phyloP scores from a whole-genome alignment of 2,888 invertebrate genomes.

The Chymomyza fuscimana region DNA sequence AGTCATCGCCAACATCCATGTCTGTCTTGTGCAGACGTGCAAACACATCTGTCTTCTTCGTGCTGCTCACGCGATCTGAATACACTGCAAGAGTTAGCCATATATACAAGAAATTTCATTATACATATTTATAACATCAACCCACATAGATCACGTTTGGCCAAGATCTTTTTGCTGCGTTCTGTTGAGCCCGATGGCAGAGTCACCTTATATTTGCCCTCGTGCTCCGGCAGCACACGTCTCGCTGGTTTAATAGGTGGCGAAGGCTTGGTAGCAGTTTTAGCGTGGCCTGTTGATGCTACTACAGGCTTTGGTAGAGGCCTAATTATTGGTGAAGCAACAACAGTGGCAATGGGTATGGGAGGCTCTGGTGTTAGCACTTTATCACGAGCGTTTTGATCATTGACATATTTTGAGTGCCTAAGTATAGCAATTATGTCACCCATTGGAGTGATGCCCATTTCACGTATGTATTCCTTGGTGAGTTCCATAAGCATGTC shows the following conservation, averaged over 20 bases:
- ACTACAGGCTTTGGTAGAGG: background rate
- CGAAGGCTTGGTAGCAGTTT: conserved; percentile 32
- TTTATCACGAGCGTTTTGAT: conserved; percentile 82
- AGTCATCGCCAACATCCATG: conserved; percentile 51
- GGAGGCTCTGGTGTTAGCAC: conserved; percentile 83
- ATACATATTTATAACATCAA: background rate
- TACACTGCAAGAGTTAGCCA: conserved; percentile 64
- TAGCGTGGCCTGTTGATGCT: conserved; percentile 8
- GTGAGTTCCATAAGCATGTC: conserved; percentile 93
- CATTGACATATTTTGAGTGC: conserved; percentile 83
- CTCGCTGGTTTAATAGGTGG: conserved; percentile 74
- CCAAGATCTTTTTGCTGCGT: conserved; percentile 80
- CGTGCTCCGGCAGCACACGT: conserved; percentile 81
- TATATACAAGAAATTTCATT: background rate
- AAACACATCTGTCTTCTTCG: conserved; percentile 70
- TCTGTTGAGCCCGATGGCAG: conserved; percentile 81
- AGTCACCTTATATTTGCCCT: conserved; percentile 82
- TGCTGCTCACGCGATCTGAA: conserved; percentile 72
- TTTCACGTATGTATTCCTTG: conserved; percentile 92
- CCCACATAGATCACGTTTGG: conserved; percentile 78
- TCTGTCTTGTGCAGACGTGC: conserved; percentile 66
- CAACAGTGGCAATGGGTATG: conserved; percentile 76
- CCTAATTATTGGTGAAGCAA: conserved; percentile 42
- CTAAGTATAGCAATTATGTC: conserved; percentile 87
- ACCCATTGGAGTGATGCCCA: conserved; percentile 90